A percentile compares a stretch with the other conserved stretches of the same genome.
phyloP scores from a whole-genome alignment of 2,797 vertebrate genomes.

The Syngnathus rostellatus region DNA sequence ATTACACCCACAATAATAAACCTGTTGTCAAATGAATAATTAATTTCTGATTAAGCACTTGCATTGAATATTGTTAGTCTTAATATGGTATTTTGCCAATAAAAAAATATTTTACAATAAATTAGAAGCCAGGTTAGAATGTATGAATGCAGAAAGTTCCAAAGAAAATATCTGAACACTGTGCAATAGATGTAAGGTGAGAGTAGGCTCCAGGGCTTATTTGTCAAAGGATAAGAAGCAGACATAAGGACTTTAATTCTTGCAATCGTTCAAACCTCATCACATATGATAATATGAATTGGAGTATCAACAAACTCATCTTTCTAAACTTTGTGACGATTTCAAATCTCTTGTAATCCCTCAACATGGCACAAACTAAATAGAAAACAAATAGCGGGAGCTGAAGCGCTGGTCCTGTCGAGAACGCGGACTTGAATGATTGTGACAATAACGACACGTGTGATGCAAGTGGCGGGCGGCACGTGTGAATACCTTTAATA shows the following conservation, averaged over 20 bases:
- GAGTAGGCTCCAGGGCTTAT: neutral
- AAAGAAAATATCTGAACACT: neutral
- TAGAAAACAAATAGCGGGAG: neutral
- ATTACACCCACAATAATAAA: neutral
- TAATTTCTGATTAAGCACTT: neutral
- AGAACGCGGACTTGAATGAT: neutral
- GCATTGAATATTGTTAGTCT: neutral
- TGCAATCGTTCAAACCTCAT: neutral
- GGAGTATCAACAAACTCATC: neutral
- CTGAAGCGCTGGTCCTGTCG: neutral
- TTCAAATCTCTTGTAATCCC: neutral
- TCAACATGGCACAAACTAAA: neutral
- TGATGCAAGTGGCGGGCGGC: neutral
- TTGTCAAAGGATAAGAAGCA: neutral
- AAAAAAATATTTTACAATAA: neutral
- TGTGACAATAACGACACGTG: neutral
- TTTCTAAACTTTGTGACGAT: neutral
- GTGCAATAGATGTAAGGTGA: neutral
- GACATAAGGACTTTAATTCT: neutral
- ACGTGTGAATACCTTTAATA: constrained; percentile 75
- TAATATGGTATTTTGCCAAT: neutral
- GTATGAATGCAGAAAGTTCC: neutral
- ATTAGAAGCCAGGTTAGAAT: neutral
- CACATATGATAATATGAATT: neutral
- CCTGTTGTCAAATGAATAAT: neutral